Conservation (phyloP, 2,888 invertebrate species). For the Ceramica pisi region DNA sequence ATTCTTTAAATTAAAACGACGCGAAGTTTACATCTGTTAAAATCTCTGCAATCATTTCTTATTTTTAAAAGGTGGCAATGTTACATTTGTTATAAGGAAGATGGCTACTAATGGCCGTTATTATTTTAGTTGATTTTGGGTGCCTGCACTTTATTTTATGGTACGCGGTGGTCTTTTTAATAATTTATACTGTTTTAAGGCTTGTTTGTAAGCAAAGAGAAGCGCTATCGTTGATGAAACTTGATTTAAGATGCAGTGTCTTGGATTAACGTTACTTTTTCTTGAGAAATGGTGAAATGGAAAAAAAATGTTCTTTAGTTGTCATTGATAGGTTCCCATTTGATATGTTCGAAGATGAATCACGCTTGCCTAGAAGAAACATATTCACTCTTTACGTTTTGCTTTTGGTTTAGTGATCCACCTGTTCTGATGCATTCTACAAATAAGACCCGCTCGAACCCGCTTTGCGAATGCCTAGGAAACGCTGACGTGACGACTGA, state of each 20-base stretch:
- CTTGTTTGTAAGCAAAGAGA: background rate
- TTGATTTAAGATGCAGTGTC: background rate
- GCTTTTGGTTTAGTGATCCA: too few relatives aligned
- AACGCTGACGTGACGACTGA: too few relatives aligned
- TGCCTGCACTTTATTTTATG: constrained; percentile 37
- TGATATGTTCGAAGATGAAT: too few relatives aligned
- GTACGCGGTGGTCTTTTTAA: constrained; percentile 8
- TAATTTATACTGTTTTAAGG: constrained; percentile 23
- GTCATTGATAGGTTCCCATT: too few relatives aligned
- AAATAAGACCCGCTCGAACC: too few relatives aligned
- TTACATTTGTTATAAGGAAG: constrained; percentile 48
- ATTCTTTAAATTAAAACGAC: constrained; percentile 57
- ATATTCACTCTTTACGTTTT: too few relatives aligned
- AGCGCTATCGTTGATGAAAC: background rate
- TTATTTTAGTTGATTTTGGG: constrained; percentile 54
- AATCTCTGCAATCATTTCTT: constrained; percentile 65
- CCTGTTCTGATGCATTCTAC: too few relatives aligned
- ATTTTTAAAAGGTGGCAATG: constrained; percentile 52
- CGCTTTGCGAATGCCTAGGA: too few relatives aligned
- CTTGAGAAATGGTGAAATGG: background rate
- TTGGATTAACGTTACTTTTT: background rate
- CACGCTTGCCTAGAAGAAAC: too few relatives aligned
- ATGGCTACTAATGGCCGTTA: constrained; percentile 38
- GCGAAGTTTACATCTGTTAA: constrained; percentile 55
- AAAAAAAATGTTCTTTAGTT: background rate